Conservation (phyloP, 2,888 invertebrate species). For the Apotomis betuletana region DNA sequence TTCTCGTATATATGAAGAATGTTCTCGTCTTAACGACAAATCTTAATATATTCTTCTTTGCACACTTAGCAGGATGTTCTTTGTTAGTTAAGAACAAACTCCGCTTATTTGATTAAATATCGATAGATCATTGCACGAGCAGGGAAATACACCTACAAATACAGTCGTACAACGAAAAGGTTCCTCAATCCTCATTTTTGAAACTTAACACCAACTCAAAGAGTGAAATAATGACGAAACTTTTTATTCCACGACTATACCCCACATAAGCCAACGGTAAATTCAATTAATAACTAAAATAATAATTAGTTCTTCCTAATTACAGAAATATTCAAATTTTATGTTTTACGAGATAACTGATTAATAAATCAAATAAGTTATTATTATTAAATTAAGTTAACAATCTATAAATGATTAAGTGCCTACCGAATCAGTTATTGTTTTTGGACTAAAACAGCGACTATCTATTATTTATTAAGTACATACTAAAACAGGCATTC, state of each 20-base stretch:
- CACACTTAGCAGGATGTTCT: conserved; percentile 40
- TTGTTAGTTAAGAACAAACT: conserved; percentile 39
- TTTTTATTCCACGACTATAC: background rate
- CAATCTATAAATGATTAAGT: background rate
- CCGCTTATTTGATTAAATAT: conserved; percentile 13
- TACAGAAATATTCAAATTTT: conserved; percentile 15
- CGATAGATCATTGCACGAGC: conserved; percentile 23
- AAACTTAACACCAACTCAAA: no score
- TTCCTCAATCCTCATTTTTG: no score
- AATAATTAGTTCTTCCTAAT: conserved; percentile 18
- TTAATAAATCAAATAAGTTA: background rate
- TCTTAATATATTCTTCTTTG: conserved; percentile 26
- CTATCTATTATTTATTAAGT: no score
- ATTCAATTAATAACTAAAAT: conserved; percentile 1
- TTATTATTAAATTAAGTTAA: background rate
- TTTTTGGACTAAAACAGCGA: no score
- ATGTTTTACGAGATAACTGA: background rate
- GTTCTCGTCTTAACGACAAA: background rate
- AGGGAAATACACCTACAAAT: background rate
- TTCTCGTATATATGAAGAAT: background rate
- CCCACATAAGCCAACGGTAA: background rate
- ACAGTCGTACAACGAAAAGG: no score
- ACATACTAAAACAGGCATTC: no score
- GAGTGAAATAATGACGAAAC: no score
- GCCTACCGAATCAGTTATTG: background rate